Conservation (phyloP, 2,113 vertebrate genomes). For the Uria lomvia region DNA sequence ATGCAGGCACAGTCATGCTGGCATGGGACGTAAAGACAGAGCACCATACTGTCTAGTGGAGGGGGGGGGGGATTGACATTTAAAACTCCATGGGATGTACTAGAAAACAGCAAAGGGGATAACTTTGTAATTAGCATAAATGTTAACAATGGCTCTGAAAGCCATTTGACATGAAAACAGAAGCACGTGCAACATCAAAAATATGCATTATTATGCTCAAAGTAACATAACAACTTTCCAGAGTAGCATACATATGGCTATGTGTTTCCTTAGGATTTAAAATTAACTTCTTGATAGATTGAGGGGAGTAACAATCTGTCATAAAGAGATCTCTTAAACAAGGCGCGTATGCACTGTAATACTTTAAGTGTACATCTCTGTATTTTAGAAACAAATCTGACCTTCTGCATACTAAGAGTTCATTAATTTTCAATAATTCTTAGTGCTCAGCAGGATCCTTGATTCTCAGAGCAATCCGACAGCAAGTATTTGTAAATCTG, state of each 20-base stretch:
- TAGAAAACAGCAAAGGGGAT: background rate
- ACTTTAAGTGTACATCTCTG: slow-evolving; percentile 23
- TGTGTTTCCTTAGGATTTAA: slow-evolving; percentile 54
- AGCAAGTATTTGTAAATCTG: slow-evolving; percentile 11
- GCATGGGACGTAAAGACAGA: background rate
- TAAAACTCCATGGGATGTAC: background rate
- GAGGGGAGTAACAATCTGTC: slow-evolving; percentile 36
- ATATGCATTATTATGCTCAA: slow-evolving; percentile 30
- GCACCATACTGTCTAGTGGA: background rate
- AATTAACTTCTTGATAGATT: slow-evolving; percentile 58
- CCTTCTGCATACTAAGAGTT: slow-evolving; percentile 27
- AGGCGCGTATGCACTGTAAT: slow-evolving; percentile 30
- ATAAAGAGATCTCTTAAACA: slow-evolving; percentile 43
- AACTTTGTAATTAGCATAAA: slow-evolving; percentile 3
- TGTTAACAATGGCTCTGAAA: slow-evolving; percentile 32
- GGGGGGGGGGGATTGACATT: background rate
- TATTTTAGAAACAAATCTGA: slow-evolving; percentile 42
- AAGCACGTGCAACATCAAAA: slow-evolving; percentile 29
- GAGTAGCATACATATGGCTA: slow-evolving; percentile 41
- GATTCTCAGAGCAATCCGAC: background rate
- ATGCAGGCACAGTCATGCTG: background rate
- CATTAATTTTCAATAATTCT: slow-evolving; percentile 47
- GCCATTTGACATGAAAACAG: background rate
- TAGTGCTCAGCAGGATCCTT: background rate
- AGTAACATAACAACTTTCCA: slow-evolving; percentile 24